These are phyloP conservation scores for Plagodis dolabraria DNA, from an alignment of 2,888 invertebrate species.

Conservation along the genomic window DNA sequence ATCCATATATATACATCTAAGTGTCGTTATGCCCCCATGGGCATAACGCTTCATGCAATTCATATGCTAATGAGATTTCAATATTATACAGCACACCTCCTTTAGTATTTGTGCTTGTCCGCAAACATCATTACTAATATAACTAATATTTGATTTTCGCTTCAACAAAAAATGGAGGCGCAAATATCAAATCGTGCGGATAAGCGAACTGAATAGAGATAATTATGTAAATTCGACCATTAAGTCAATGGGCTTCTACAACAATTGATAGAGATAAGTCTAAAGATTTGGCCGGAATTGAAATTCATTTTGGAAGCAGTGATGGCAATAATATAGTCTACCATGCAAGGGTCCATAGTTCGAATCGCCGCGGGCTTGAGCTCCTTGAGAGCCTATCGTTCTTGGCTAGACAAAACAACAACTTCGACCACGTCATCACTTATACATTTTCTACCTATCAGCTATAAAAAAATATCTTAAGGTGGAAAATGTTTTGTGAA, in stretches of 20 bases:
- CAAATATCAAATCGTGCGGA: constrained; percentile 50
- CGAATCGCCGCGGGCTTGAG: too few relatives aligned
- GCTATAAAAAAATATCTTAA: too few relatives aligned
- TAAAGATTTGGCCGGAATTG: constrained; percentile 7
- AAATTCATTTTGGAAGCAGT: neutral
- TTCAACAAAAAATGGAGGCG: constrained; percentile 37
- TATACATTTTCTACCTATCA: too few relatives aligned
- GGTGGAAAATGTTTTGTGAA: too few relatives aligned
- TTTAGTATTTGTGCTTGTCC: constrained; percentile 34
- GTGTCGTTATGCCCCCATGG: too few relatives aligned
- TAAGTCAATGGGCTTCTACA: constrained; percentile 64
- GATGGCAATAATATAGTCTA: too few relatives aligned
- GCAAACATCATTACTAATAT: constrained; percentile 37
- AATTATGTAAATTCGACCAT: constrained; percentile 69
- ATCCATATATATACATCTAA: too few relatives aligned
- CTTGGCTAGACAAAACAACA: too few relatives aligned
- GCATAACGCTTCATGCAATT: constrained; percentile 4
- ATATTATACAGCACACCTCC: constrained; percentile 28
- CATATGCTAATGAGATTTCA: constrained; percentile 28
- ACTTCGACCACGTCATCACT: too few relatives aligned
- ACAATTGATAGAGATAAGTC: constrained; percentile 43
- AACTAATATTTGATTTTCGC: constrained; percentile 39
- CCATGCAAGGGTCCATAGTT: too few relatives aligned
- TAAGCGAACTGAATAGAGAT: constrained; percentile 52
- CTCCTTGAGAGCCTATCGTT: too few relatives aligned